Percentiles rank a stretch among this genome's conserved stretches.
Conservation (phyloP, 2,113 vertebrate genomes). For the Orycteropus afer region DNA sequence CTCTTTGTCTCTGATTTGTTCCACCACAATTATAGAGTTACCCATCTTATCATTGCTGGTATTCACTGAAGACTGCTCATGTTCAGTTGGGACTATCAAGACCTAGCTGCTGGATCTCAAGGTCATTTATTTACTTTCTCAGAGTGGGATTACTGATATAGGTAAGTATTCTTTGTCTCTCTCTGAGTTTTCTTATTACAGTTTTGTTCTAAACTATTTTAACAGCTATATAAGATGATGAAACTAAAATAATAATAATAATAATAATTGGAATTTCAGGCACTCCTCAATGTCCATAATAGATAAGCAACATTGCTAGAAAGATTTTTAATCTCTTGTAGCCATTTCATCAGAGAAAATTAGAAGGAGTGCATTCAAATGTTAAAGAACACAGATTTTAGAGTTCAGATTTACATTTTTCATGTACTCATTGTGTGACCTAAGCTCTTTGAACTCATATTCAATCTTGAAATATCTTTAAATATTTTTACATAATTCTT, state of each 20-base stretch:
- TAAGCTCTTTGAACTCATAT: not conserved
- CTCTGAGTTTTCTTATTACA: constrained; percentile 22
- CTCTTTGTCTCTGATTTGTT: not conserved
- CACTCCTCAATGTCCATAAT: not conserved
- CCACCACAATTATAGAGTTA: not conserved
- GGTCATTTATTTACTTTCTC: not conserved
- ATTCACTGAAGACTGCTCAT: not conserved
- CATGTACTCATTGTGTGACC: too few relatives aligned
- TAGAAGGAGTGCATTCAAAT: not conserved
- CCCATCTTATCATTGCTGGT: not conserved
- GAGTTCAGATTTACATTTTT: not conserved
- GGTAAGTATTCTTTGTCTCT: not conserved
- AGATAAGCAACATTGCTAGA: not conserved
- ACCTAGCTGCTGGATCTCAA: too few relatives aligned
- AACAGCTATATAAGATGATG: not conserved
- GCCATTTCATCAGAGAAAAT: not conserved
- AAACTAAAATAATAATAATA: not conserved
- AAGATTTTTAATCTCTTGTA: not conserved
- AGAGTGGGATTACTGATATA: not conserved
- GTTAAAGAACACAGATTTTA: not conserved
- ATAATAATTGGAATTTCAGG: not conserved
- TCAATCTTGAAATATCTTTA: not conserved
- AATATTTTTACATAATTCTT: not conserved
- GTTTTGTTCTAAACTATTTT: not conserved
- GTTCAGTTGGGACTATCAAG: not conserved